These are phyloP conservation scores for Uria aalge DNA, from an alignment of 2,113 vertebrate genomes.

Conservation along the genomic window DNA sequence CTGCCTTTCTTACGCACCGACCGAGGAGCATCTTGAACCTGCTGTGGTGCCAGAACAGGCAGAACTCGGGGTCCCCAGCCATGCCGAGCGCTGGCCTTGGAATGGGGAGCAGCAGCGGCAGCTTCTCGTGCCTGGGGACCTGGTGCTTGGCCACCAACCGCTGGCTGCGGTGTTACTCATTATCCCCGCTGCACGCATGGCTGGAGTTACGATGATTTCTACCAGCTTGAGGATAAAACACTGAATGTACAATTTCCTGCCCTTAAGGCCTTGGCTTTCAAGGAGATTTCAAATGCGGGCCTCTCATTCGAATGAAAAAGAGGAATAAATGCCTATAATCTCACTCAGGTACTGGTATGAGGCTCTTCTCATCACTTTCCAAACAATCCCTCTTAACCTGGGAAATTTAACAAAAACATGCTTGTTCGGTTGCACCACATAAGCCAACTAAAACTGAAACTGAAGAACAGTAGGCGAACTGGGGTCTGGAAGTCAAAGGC, in stretches of 20 bases:
- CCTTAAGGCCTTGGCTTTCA: slow-evolving; percentile 3
- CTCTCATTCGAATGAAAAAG: background rate
- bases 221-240: slow-evolving; percentile 29
- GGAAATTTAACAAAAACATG: background rate
- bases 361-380: background rate
- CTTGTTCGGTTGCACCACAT: background rate
- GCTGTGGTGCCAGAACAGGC: fast-evolving
- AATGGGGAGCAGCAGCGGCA: background rate
- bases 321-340: background rate
- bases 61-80: background rate
- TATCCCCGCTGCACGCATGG: background rate
- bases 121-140: background rate
- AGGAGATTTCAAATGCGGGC: background rate
- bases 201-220: background rate
- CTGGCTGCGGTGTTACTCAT: background rate
- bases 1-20: no score
- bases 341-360: background rate
- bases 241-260: slow-evolving; percentile 38
- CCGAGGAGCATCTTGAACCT: fast-evolving
- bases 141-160: background rate
- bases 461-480: background rate
- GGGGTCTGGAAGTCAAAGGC: background rate
- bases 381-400: background rate
- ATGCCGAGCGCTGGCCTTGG: fast-evolving
- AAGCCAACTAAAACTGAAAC: background rate